Evolutionary conservation across 2,888 invertebrate genomes (phyloP), one percentile per base, ranked within the genome.

Genomic region (Caenorhabditis macrosperma): DNA sequence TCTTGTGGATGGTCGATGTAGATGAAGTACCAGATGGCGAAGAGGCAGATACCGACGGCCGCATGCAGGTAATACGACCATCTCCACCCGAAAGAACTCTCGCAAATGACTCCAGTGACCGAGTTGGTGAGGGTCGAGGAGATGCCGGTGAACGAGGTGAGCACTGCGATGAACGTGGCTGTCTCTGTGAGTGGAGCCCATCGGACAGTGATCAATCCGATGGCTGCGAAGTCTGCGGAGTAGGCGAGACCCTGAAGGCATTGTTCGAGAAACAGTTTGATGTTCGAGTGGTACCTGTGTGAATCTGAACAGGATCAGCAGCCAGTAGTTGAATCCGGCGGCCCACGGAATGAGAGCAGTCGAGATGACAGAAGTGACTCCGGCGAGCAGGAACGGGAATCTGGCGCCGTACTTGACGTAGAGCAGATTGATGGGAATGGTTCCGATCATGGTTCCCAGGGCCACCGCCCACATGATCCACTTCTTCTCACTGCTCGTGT

Each of bases 121-220:
- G 85, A 78, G 64, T 87, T 88, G 38, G 88, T 88, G n/a, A 87
- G 67, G 12, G 80, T 72, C n/a, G 81, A 81, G 5, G 88, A 84
- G 24, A 88, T 59, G 0, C 87, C 84, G 2, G 88, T 82, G 66
- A 88, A 88, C 9, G 86, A 87, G 10, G 88, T 88, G 20, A 88
- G 57, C 9, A 85, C 54, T 5, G 85, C 81, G 44, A 88, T 84
- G 81, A 88, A 88, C 5, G 86, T 82, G 12, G 85, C 87, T 17
- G 85, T 86, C 55, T 88, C 86, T 10, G 74, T 61, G 9, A 88
- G 79, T 1, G 87, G 85, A 0, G 88, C 88, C 88, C 88, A 88
- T 26, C 87, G 63, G 9, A 84, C 84, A 26, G 78, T 79, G 57
- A 86, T 78, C 33, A 86, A 52, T 24, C 86, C 80, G 57, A 86